phyloP scores from a whole-genome alignment of 1,140 invertebrate species.

The Araneus ventricosus region DNA sequence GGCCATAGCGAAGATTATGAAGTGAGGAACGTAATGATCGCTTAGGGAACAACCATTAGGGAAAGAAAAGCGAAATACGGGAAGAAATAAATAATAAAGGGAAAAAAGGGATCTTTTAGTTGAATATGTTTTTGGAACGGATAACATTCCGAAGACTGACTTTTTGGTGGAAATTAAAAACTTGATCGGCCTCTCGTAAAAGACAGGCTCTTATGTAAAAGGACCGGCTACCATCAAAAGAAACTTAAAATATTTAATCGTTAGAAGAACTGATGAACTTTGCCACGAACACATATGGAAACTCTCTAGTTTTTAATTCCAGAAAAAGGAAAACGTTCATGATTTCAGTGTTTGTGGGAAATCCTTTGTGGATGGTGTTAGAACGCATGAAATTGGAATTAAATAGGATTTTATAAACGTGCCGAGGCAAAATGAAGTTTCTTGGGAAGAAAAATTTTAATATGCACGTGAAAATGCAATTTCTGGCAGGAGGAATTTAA shows the following conservation, averaged over 20 bases:
- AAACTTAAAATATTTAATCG: slow-evolving; percentile 1
- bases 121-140: background rate
- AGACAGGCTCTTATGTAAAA: background rate
- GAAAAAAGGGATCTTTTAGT: background rate
- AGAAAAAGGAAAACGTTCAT: background rate
- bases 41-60: slow-evolving; percentile 33
- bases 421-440: background rate
- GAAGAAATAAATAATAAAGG: background rate
- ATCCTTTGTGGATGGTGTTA: background rate
- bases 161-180: background rate
- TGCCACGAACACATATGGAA: background rate
- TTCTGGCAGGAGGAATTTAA: background rate
- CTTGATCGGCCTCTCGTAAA: background rate
- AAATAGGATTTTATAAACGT: background rate
- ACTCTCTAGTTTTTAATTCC: background rate
- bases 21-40: slow-evolving; percentile 18
- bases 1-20: slow-evolving; percentile 35
- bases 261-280: background rate
- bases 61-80: background rate
- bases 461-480: background rate
- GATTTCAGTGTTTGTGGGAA: background rate
- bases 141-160: background rate
- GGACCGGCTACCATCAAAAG: background rate
- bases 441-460: background rate
- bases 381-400: background rate